These are phyloP conservation scores for Siderastrea siderea DNA, from an alignment of 92 coral and sea anemone species.

Conservation along the genomic window DNA sequence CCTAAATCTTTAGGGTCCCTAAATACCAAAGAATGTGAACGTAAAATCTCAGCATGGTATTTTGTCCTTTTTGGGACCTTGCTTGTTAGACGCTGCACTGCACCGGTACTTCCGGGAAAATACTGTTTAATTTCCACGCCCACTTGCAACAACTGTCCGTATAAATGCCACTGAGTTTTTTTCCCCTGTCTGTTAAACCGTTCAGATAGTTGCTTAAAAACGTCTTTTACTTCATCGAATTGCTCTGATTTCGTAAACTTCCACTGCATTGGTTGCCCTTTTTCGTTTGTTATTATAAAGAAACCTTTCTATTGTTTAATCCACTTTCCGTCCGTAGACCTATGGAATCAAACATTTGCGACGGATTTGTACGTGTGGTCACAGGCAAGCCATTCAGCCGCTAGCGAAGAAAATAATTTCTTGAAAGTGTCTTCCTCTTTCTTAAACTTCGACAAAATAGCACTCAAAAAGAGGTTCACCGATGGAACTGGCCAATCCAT, in stretches of 20 bases:
- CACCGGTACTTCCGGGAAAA: slow-evolving; percentile 34
- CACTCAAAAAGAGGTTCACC: too few species aligned
- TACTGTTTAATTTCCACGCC: not conserved
- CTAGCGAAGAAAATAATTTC: slow-evolving; percentile 25
- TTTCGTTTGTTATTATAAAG: slow-evolving; percentile 46
- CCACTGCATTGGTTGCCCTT: slow-evolving; percentile 26
- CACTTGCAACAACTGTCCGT: slow-evolving; percentile 56
- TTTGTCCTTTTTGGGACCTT: slow-evolving; percentile 10
- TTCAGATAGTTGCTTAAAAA: slow-evolving; percentile 3
- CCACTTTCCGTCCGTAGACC: slow-evolving; percentile 49
- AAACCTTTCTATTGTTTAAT: slow-evolving; percentile 39
- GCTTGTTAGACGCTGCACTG: slow-evolving; percentile 22
- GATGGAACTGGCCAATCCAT: too few species aligned
- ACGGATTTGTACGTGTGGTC: slow-evolving; percentile 55
- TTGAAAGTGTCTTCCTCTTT: slow-evolving; percentile 27
- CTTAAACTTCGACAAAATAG: not conserved
- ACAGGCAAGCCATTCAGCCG: slow-evolving; percentile 30
- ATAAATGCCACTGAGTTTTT: not conserved
- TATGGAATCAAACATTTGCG: slow-evolving; percentile 47
- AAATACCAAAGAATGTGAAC: not conserved
- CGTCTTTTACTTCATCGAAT: slow-evolving; percentile 1
- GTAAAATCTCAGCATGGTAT: not conserved
- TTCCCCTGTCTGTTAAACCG: not conserved
- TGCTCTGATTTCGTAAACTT: slow-evolving; percentile 31
- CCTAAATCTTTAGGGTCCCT: slow-evolving; percentile 30